Evolutionary conservation across 2,113 vertebrate genomes (phyloP), one percentile per base, ranked within the genome.

Genomic region (Pipa parva): DNA sequence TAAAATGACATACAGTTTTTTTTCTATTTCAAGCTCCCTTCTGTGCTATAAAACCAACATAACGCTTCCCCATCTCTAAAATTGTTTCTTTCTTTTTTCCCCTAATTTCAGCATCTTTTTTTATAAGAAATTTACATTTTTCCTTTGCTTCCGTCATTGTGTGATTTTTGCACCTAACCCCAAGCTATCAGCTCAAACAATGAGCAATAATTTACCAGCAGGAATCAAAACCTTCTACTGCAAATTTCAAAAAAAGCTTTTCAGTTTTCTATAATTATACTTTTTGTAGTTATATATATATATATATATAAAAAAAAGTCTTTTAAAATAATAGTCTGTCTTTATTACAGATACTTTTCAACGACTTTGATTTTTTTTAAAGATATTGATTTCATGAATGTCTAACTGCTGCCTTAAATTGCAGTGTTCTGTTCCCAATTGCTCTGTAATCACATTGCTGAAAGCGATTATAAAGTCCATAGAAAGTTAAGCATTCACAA

Each of bases 151-250:
- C 11, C 6, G 37, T 12, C 28, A 33, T 45, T 27, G 12, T 57
- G 26, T 66, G 36, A 64, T 55, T 42, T n/a, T 56, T 64, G 62
- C 27, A 31, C 9, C 63, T 52, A 56, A 28, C 63, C 51, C 27
- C 17, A 18, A 64, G 50, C 33, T 55, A 64, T 48, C 33, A 42
- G 37, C 57, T 66, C 26, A 66, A 31, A 66, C 37, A 56, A 56
- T 57, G 56, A 56, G 39, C 42, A 54, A 56, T 57, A 57, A 66
- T 66, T 57, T 57, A 66, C n/a, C 52, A 57, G 52, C 37, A 48
- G 63, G 52, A 31, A 52, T 15, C 48, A 51, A 52, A 46, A 45
- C 52, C 56, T 57, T 64, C 29, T 65, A 65, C 63, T 46, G 37
- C 51, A 57, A 46, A 31, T 56, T 57, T 31, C 5, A n/a, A 42